Conservation (phyloP, 2,888 invertebrate genomes). For the Ecliptopera silaceata region DNA sequence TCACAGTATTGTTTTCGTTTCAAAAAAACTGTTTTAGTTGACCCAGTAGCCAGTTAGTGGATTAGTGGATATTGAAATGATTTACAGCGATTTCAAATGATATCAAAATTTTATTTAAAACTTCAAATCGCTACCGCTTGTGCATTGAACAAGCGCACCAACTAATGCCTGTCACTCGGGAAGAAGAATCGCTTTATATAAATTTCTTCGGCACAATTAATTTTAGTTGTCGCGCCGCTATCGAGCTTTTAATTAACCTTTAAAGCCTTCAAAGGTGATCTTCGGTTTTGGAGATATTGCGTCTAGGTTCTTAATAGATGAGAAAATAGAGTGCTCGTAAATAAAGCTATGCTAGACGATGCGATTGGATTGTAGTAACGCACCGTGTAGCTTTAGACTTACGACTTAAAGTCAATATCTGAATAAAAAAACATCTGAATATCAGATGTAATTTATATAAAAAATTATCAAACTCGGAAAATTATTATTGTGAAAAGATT, state of each 20-base stretch:
- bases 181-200: conserved; percentile 76
- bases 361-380: background rate
- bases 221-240: conserved; percentile 66
- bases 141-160: conserved; percentile 35
- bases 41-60: no score
- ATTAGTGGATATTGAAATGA: no score
- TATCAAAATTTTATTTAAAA: no score
- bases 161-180: conserved; percentile 64
- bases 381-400: background rate
- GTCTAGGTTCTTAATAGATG: conserved; percentile 7
- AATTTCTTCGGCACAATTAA: conserved; percentile 73
- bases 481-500: no score
- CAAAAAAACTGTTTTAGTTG: no score
- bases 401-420: background rate
- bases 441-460: no score
- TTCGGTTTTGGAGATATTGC: conserved; percentile 20
- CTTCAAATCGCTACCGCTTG: conserved; percentile 36
- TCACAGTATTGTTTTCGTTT: no score
- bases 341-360: background rate
- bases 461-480: no score
- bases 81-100: no score
- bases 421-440: no score
- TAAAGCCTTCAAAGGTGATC: conserved; percentile 37
- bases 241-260: conserved; percentile 70
- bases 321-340: conserved; percentile 3